Evolutionary conservation across 2,113 vertebrate species (phyloP).

Genomic region (Ctenomys sociabilis): DNA sequence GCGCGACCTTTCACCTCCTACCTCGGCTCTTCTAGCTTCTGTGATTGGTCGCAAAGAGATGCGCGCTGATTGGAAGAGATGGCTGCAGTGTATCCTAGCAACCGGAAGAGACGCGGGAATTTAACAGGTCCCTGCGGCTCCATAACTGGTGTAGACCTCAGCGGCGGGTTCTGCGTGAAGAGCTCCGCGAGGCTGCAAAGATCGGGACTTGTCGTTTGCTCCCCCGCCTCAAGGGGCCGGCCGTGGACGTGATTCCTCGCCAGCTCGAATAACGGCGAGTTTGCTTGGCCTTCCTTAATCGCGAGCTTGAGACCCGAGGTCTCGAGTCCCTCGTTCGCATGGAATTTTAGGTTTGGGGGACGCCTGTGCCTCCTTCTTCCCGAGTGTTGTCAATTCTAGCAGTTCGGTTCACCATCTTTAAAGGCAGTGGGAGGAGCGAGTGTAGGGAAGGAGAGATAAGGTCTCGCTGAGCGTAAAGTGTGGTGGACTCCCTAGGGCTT

Average conservation of each 20-base stretch:
- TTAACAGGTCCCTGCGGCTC: fast-evolving
- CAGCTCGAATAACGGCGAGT: not conserved
- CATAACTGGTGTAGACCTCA: fast-evolving
- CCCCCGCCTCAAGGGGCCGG: fast-evolving
- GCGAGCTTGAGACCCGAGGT: not conserved
- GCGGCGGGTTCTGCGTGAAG: fast-evolving
- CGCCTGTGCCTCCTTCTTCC: not conserved
- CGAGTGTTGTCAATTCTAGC: not conserved
- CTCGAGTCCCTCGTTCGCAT: not conserved
- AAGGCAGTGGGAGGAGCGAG: not conserved
- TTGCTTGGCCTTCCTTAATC: not conserved
- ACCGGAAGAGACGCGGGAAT: fast-evolving
- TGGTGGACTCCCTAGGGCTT: not conserved
- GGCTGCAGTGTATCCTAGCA: not conserved
- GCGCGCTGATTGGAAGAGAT: slow-evolving; percentile 56
- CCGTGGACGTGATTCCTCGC: not conserved
- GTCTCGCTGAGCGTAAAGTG: not conserved
- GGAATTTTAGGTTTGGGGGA: not conserved
- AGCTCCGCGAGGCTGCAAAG: fast-evolving
- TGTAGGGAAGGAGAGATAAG: not conserved
- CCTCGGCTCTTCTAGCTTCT: not conserved
- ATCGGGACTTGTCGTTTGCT: fast-evolving
- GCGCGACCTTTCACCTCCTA: slow-evolving; percentile 57
- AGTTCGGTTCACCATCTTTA: not conserved
- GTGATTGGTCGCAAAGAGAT: slow-evolving; percentile 43